Evolutionary conservation across 2,113 vertebrate species (phyloP).

Genomic region (Paedocypris sp.): DNA sequence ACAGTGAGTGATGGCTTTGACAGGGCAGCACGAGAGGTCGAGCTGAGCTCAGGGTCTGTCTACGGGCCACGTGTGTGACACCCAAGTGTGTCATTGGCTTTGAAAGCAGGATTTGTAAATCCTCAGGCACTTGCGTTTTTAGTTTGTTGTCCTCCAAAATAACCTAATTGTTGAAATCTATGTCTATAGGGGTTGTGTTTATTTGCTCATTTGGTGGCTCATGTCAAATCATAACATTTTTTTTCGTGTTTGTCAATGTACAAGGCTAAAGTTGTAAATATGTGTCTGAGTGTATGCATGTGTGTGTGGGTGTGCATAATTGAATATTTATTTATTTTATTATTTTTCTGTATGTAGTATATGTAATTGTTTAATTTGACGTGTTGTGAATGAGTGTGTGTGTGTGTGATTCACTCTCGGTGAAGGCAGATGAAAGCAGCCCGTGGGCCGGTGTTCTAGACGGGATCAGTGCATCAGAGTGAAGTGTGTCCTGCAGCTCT

Average conservation of each 20-base stretch:
- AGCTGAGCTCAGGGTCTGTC: constrained; percentile 11
- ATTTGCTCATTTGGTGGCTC: too few relatives aligned
- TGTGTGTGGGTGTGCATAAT: too few relatives aligned
- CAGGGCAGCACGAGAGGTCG: constrained; percentile 47
- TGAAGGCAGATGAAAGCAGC: constrained; percentile 53
- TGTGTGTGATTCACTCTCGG: not conserved
- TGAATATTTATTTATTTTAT: not conserved
- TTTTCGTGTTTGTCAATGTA: too few relatives aligned
- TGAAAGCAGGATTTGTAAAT: not conserved
- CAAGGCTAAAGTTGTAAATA: too few relatives aligned
- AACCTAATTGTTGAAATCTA: too few relatives aligned
- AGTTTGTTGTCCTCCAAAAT: not conserved
- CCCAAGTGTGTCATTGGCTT: constrained; percentile 27
- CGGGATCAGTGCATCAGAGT: constrained; percentile 37
- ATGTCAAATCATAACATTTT: too few relatives aligned
- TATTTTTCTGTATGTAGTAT: constrained; percentile 15
- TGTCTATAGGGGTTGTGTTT: too few relatives aligned
- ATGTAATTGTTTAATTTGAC: constrained; percentile 10
- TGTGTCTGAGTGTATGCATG: too few relatives aligned
- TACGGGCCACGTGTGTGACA: not conserved
- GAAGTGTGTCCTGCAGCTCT: constrained; percentile 41
- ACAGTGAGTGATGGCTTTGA: constrained; percentile 63
- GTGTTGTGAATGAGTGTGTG: not conserved
- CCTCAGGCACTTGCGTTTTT: not conserved
- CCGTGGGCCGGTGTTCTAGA: constrained; percentile 32